Evolutionary conservation across 2,888 invertebrate species (phyloP), one percentile per base, ranked within the genome.

Genomic region (Tinea pellionella): DNA sequence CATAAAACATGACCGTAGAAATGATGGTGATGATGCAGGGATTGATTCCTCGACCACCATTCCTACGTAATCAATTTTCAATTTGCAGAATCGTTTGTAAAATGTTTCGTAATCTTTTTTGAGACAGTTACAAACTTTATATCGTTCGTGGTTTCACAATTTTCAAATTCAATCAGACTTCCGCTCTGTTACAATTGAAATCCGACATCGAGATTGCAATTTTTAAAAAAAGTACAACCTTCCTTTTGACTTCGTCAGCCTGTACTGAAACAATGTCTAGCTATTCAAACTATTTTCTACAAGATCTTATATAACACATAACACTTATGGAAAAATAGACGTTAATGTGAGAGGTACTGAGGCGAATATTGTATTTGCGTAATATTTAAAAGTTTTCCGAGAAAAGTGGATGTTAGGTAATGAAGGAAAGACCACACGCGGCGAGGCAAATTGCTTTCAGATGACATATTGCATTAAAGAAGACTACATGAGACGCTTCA

Each of bases 381-480:
- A 53, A 24, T n/a, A n/a, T 57, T 57, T 30, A 57, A 57, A 32
- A 32, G 32, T 57, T 57, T 57, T n/a, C 59, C 43, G 60, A 63
- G 64, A 62, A 63, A 61, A 41, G 66, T 64, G 66, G 67, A 66
- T 68, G 68, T 65, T 62, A 63, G 68, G 75, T 81, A 79, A 80
- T 80, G 78, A 80, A 78, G 78, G 75, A 75, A 77, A 73, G 80
- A 78, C 82, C 80, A 71, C 82, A 79, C 70, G 77, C 74, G 69
- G 80, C 64, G 81, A 71, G 69, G 78, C 80, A 86, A 85, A 86
- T 86, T 80, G 84, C 78, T 83, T 84, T 82, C 74, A 77, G 78
- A 85, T 82, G 85, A 83, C 80, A 79, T 70, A 75, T 77, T 73
- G 76, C 83, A 83, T 84, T 83, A 47, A 47, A 47, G n/a, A 1